These are phyloP conservation scores for Hippocampus abdominalis DNA, from an alignment of 2,113 vertebrate genomes.

Conservation along the genomic window DNA sequence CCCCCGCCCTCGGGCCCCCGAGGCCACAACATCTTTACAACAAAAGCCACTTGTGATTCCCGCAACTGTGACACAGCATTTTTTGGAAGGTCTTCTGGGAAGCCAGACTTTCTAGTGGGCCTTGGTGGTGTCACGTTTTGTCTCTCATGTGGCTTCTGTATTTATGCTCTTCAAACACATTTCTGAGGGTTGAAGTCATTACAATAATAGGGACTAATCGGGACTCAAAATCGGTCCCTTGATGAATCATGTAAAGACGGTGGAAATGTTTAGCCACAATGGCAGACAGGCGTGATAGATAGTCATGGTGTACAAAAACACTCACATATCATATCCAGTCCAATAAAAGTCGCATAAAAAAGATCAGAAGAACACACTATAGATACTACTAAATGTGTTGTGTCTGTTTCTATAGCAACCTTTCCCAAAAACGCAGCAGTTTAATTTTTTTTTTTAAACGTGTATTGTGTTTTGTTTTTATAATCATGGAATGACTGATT, in stretches of 20 bases:
- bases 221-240: background rate
- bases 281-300: constrained; percentile 5
- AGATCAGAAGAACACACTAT: background rate
- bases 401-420: background rate
- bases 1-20: background rate
- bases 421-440: background rate
- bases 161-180: constrained; percentile 46
- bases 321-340: background rate
- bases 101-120: constrained; percentile 34
- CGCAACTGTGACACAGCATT: constrained; percentile 55
- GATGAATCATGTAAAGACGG: constrained; percentile 46
- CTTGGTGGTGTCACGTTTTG: constrained; percentile 37
- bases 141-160: constrained; percentile 56
- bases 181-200: constrained; percentile 31
- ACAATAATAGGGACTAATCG: constrained; percentile 33
- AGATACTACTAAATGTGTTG: background rate
- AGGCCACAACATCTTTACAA: background rate
- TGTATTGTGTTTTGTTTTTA: no score
- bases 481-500: no score
- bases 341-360: background rate
- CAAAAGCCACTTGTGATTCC: constrained; percentile 38
- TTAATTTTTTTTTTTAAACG: background rate
- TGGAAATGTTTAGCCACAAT: constrained; percentile 32
- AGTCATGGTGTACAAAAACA: constrained; percentile 4
- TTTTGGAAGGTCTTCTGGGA: constrained; percentile 59